These are phyloP conservation scores for Aleadryas rufinucha DNA, from an alignment of 2,113 vertebrate genomes.

Conservation along the genomic window DNA sequence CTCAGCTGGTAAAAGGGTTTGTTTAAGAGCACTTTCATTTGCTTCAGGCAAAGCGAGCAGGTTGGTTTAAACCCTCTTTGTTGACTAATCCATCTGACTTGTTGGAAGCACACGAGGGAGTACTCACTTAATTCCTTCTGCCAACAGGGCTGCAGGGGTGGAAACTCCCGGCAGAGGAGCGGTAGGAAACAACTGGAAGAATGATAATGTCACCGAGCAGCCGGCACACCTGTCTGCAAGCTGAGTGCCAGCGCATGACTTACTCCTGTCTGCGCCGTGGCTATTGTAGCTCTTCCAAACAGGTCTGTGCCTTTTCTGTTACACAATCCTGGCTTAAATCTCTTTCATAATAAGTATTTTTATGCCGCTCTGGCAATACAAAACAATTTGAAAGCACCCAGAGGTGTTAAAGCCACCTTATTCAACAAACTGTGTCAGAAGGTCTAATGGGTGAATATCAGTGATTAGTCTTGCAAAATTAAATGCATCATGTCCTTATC, in stretches of 20 bases:
- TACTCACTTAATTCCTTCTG: not conserved
- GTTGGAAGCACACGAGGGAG: not conserved
- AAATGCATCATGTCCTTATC: not conserved
- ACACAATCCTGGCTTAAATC: not conserved
- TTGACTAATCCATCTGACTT: slow-evolving; percentile 42
- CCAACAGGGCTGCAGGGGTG: slow-evolving; percentile 28
- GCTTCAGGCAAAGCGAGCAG: slow-evolving; percentile 12
- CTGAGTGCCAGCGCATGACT: not conserved
- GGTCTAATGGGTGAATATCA: not conserved
- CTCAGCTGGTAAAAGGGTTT: not conserved
- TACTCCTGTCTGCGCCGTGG: not conserved
- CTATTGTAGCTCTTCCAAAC: not conserved
- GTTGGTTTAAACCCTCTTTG: slow-evolving; percentile 9
- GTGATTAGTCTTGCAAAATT: not conserved
- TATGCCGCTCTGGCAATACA: not conserved
- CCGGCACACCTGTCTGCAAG: not conserved
- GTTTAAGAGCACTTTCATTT: not conserved
- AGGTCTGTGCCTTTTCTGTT: not conserved
- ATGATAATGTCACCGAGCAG: not conserved
- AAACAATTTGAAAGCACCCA: not conserved
- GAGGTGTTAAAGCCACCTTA: not conserved
- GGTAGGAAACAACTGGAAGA: not conserved
- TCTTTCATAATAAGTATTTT: not conserved
- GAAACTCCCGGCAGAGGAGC: not conserved
- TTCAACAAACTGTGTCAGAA: not conserved